These are phyloP conservation scores for Monochamus saltuarius DNA, from an alignment of 1,140 invertebrate species.

Conservation along the genomic window DNA sequence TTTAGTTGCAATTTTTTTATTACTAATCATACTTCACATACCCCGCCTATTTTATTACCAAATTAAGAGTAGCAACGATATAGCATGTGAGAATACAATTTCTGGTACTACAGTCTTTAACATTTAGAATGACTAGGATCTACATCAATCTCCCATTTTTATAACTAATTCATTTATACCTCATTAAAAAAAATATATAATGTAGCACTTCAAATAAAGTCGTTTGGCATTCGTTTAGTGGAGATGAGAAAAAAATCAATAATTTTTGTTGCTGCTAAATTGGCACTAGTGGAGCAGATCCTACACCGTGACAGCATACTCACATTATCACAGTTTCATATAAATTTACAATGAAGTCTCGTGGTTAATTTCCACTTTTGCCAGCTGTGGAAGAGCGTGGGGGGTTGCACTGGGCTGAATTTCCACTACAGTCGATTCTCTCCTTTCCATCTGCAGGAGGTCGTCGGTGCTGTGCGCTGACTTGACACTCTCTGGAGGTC, in stretches of 20 bases:
- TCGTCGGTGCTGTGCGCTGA: constrained; percentile 7
- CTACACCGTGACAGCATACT: constrained; percentile 15
- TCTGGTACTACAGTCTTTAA: too few relatives aligned
- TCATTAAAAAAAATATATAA: too few relatives aligned
- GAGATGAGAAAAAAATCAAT: background rate
- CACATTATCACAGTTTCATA: constrained; percentile 19
- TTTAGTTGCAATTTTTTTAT: too few relatives aligned
- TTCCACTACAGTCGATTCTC: background rate
- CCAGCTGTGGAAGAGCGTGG: background rate
- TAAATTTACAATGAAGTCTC: constrained; percentile 27
- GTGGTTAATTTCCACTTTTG: constrained; percentile 14
- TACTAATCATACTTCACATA: too few relatives aligned
- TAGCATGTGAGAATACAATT: too few relatives aligned
- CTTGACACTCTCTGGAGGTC: background rate
- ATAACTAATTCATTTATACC: too few relatives aligned
- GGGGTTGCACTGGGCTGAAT: background rate
- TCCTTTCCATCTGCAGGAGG: background rate
- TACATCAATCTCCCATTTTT: too few relatives aligned
- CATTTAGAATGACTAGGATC: too few relatives aligned
- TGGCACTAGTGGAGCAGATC: constrained; percentile 21
- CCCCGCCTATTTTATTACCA: too few relatives aligned
- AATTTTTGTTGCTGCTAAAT: constrained; percentile 7
- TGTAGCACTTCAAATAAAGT: background rate
- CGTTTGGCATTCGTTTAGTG: constrained; percentile 17
- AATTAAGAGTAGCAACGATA: too few relatives aligned